phyloP scores from a whole-genome alignment of 2,797 vertebrate species.

The Hippopotamyrus pictus region DNA sequence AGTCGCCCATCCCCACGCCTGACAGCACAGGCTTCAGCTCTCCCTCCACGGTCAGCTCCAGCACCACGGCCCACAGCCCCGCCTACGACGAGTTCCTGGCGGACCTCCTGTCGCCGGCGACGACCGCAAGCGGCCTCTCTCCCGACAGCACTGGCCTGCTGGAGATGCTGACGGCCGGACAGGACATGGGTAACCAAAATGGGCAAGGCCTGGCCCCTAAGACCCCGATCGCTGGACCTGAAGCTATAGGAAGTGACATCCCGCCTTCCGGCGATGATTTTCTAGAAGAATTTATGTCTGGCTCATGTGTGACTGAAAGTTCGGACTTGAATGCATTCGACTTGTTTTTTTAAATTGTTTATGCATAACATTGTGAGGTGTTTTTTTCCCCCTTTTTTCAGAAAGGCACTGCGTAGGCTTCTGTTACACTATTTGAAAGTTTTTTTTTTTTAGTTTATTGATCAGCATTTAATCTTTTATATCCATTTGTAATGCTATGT shows the following conservation, averaged over 20 bases:
- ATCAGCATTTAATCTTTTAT: not conserved
- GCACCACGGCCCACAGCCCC: constrained; percentile 47
- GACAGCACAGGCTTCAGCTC: constrained; percentile 57
- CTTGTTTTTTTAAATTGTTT: constrained; percentile 60
- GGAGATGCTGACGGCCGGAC: constrained; percentile 42
- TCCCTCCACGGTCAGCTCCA: constrained; percentile 49
- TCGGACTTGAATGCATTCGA: constrained; percentile 69
- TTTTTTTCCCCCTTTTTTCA: not conserved
- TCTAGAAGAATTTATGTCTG: constrained; percentile 73
- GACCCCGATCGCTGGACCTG: constrained; percentile 17
- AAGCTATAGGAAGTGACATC: constrained; percentile 24
- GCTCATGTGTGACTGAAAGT: constrained; percentile 56
- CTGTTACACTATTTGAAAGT: not conserved
- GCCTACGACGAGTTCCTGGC: constrained; percentile 68
- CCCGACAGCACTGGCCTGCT: constrained; percentile 63
- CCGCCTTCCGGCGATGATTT: constrained; percentile 54
- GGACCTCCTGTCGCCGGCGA: constrained; percentile 70
- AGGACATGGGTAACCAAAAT: constrained; percentile 24
- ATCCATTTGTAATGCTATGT: constrained; percentile 22
- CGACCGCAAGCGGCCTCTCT: constrained; percentile 56
- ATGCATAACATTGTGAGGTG: not conserved
- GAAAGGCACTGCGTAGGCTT: not conserved
- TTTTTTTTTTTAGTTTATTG: not conserved
- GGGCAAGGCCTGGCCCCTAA: constrained; percentile 34
- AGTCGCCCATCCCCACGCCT: constrained; percentile 42